Percentiles rank a stretch among this genome's conserved stretches.
Conservation (phyloP, 2,113 vertebrate species). For the Nansenia antarctica region DNA sequence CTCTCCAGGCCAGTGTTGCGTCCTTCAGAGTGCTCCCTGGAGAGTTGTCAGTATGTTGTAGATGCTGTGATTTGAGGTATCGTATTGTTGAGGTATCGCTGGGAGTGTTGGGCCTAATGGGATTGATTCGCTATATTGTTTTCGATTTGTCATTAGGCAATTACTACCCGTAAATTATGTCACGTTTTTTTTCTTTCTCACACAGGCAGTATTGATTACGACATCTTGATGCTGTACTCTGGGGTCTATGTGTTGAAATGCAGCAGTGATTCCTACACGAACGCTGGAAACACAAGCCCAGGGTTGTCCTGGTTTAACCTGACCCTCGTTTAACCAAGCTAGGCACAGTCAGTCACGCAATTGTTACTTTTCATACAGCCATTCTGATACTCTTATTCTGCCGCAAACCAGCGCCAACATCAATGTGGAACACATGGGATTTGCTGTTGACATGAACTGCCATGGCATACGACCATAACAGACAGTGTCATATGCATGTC, state of each 20-base stretch:
- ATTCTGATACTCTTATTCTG: too few species aligned
- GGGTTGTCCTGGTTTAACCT: conserved; percentile 42
- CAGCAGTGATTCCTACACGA: conserved; percentile 35
- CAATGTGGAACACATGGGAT: not conserved
- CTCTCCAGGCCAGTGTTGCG: conserved; percentile 3
- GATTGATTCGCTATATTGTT: not conserved
- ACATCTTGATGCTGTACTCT: conserved; percentile 29
- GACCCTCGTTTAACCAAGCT: not conserved
- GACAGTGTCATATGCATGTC: not conserved
- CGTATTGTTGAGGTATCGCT: not conserved
- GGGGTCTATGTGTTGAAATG: conserved; percentile 17
- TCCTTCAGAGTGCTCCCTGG: conserved; percentile 7
- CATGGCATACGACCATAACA: too few species aligned
- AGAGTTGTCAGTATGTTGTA: not conserved
- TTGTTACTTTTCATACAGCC: not conserved
- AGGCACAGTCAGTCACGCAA: not conserved
- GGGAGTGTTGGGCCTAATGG: too few species aligned
- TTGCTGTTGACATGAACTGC: not conserved
- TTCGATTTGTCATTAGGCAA: not conserved
- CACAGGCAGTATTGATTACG: conserved; percentile 21
- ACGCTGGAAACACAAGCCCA: conserved; percentile 22
- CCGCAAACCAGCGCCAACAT: not conserved
- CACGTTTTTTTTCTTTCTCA: conserved; percentile 20
- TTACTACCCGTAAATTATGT: conserved; percentile 7
- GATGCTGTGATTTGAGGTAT: too few species aligned